Evolutionary conservation across 2,797 vertebrate species (phyloP), one percentile per base, ranked within the genome.

Genomic region (Trachops cirrhosus): DNA sequence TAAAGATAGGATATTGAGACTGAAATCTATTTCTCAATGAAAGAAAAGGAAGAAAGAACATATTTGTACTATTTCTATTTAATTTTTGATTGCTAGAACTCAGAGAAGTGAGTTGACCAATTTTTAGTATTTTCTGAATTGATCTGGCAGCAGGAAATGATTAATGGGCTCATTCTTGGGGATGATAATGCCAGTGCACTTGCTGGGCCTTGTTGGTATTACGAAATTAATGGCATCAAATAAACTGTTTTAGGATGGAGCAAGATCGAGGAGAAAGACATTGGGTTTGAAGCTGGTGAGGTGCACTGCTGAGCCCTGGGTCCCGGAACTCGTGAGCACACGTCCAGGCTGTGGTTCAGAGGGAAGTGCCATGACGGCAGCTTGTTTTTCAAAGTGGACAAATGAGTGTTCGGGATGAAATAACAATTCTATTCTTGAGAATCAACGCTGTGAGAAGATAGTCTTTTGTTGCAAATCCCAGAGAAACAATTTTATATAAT

Each of bases 81-180:
- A 91, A 52, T 59, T 75, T 94, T 79, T 84, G 87, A 34, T 82
- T 88, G 32, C 18, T 44, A 57, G 62, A 79, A 89, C 8, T 44
- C 10, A 89, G 54, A 86, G 71, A 89, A 85, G 44, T 26, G 2
- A 85, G 75, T 75, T 77, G 70, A 79, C 24, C 74, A 44, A 93
- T 71, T 85, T 96, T 95, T 44, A 79, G 32, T 39, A n/a, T 83
- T 94, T 96, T 52, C 37, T 92, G 29, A 84, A 95, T 88, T 82
- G 6, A 94, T 86, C 5, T 70, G 68, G 90, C 6, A 91, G 34
- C 18, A 83, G 84, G 86, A 92, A 85, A 75, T 93, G 75, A 93
- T 75, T 41, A 94, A 84, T 64, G 34, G 26, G 37, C 12, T n/a
- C 34, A 16, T 78, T 93, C 50, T n/a, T n/a, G 12, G n/a, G 15